Evolutionary conservation across 2,113 vertebrate species (phyloP).

Genomic region (Poecilia latipinna): DNA sequence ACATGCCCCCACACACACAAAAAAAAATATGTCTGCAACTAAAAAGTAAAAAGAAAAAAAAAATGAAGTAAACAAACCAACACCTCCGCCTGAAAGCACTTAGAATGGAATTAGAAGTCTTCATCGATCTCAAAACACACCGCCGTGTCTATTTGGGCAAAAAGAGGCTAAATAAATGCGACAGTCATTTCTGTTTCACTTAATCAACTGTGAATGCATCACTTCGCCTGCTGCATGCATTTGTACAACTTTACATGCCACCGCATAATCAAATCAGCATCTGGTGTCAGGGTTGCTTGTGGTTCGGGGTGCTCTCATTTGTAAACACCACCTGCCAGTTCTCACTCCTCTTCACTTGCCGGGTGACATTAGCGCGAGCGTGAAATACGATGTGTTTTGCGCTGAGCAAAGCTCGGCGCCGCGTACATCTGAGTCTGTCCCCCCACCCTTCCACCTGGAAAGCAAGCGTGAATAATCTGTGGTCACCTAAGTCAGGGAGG

Average conservation of each 20-base stretch:
- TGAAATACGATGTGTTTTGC: conserved; percentile 70
- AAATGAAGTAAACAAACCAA: conserved; percentile 9
- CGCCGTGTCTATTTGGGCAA: conserved; percentile 32
- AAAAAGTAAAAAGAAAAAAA: background rate
- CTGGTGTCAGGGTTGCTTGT: conserved; percentile 57
- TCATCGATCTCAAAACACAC: conserved; percentile 18
- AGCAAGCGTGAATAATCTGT: conserved; percentile 61
- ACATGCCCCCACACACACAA: background rate
- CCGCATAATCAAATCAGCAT: conserved; percentile 70
- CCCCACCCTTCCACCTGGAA: conserved; percentile 52
- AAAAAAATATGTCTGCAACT: conserved; percentile 9
- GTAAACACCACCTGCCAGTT: conserved; percentile 74
- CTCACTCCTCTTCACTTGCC: conserved; percentile 52
- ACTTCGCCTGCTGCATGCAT: conserved; percentile 53
- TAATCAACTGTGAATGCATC: conserved; percentile 49
- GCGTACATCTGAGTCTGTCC: conserved; percentile 42
- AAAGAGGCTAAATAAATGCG: conserved; percentile 26
- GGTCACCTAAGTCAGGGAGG: conserved; percentile 53
- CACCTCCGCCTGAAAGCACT: conserved; percentile 1
- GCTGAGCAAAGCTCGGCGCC: conserved; percentile 51
- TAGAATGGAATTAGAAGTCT: conserved; percentile 18
- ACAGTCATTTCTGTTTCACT: conserved; percentile 49
- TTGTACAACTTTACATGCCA: conserved; percentile 52
- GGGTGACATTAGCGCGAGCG: conserved; percentile 60
- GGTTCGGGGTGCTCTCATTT: conserved; percentile 66